Percentiles rank a stretch among this genome's conserved stretches.
Evolutionary conservation across 1,140 invertebrate species (phyloP).

Genomic region (Drosophila lacertosa): DNA sequence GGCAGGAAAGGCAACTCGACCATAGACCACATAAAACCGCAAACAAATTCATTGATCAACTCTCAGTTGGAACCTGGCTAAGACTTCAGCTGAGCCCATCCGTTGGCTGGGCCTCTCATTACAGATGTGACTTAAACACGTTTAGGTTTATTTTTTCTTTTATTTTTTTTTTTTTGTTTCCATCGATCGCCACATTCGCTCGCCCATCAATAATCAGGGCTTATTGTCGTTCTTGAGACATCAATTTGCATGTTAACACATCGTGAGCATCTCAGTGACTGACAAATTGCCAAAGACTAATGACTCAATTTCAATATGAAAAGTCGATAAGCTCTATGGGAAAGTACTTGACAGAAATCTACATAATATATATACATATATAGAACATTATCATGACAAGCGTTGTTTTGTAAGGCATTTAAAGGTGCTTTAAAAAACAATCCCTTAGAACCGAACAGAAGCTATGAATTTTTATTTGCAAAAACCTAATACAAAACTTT

Average conservation of each 20-base stretch:
- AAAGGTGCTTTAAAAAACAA: background rate
- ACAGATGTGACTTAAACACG: slow-evolving; percentile 52
- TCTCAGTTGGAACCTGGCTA: background rate
- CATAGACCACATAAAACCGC: slow-evolving; percentile 61
- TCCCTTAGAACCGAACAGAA: no score
- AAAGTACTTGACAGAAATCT: background rate
- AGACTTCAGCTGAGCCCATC: slow-evolving; percentile 29
- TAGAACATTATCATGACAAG: background rate
- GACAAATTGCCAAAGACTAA: slow-evolving; percentile 58
- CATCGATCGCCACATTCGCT: slow-evolving; percentile 23
- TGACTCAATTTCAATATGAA: slow-evolving; percentile 38
- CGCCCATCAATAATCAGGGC: slow-evolving; percentile 27
- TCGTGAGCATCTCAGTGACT: slow-evolving; percentile 48
- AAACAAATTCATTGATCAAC: slow-evolving; percentile 61
- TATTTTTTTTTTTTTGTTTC: slow-evolving; percentile 16
- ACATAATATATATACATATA: background rate
- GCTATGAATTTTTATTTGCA: no score
- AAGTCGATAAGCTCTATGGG: slow-evolving; percentile 26
- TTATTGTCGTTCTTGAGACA: slow-evolving; percentile 56
- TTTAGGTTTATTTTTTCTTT: slow-evolving; percentile 32
- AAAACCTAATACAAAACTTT: no score
- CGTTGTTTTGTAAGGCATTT: no score
- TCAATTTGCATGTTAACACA: slow-evolving; percentile 79
- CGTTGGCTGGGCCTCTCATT: slow-evolving; percentile 51
- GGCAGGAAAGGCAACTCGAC: slow-evolving; percentile 1